Evolutionary conservation across 2,797 vertebrate species (phyloP).

Genomic region (Sebastes iracundus): DNA sequence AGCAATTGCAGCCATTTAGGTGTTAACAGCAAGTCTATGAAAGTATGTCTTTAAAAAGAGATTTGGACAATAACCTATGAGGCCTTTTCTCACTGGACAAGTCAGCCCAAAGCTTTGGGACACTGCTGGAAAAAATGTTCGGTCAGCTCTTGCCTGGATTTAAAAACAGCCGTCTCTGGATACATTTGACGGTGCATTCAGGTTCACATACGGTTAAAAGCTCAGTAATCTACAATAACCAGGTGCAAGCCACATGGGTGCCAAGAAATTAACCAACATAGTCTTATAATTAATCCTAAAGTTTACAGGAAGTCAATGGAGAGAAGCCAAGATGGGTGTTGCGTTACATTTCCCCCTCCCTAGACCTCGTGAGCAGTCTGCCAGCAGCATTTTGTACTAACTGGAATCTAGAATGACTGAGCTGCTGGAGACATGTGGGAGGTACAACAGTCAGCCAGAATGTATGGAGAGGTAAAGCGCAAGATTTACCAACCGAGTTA

Average conservation of each 20-base stretch:
- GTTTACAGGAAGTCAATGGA: conserved; percentile 52
- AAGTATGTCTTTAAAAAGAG: background rate
- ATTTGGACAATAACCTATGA: background rate
- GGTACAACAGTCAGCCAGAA: background rate
- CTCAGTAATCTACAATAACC: conserved; percentile 35
- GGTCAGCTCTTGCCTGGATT: background rate
- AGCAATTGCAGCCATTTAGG: background rate
- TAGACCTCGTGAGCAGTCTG: conserved; percentile 7
- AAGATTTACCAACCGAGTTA: background rate
- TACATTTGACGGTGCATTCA: conserved; percentile 2
- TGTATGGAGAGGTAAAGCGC: background rate
- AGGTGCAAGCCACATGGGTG: conserved; percentile 52
- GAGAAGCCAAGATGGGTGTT: conserved; percentile 32
- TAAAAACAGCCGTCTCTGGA: conserved; percentile 24
- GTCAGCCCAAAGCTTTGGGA: background rate
- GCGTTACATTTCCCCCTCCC: conserved; percentile 20
- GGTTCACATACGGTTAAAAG: conserved; percentile 52
- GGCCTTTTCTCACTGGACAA: background rate
- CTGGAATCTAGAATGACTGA: background rate
- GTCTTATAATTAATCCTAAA: conserved; percentile 53
- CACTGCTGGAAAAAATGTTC: background rate
- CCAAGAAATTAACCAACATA: conserved; percentile 52
- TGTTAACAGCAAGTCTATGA: background rate
- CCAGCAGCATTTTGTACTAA: conserved; percentile 29
- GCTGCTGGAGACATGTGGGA: background rate